phyloP scores from a whole-genome alignment of 2,797 vertebrate species.

The Hippocampus kuda region DNA sequence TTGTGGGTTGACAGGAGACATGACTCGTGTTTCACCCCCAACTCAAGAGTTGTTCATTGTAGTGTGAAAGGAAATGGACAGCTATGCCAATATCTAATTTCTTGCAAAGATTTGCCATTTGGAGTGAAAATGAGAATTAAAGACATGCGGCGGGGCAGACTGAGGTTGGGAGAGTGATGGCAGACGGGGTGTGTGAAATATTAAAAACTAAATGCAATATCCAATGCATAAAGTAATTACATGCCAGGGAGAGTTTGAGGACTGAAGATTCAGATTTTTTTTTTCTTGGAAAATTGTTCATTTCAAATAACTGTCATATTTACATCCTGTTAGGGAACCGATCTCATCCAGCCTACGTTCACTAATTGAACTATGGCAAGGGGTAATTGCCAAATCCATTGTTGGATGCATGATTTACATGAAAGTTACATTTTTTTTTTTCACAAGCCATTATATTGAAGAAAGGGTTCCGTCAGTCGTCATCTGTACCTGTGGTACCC shows the following conservation, averaged over 20 bases:
- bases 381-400: neutral
- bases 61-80: constrained; percentile 60
- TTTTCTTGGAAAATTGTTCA: constrained; percentile 41
- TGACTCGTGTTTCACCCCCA: constrained; percentile 35
- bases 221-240: constrained; percentile 58
- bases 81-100: constrained; percentile 57
- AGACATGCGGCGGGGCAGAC: constrained; percentile 36
- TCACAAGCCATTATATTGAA: neutral
- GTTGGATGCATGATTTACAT: neutral
- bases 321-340: constrained; percentile 30
- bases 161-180: constrained; percentile 26
- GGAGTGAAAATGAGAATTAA: constrained; percentile 52
- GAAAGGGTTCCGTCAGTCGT: too few species aligned
- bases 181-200: constrained; percentile 44
- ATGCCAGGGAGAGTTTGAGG: constrained; percentile 51
- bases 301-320: constrained; percentile 18
- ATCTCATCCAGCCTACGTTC: constrained; percentile 22
- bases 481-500: too few species aligned
- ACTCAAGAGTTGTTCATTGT: constrained; percentile 46
- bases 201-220: constrained; percentile 60
- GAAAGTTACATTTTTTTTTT: neutral
- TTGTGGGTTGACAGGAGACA: constrained; percentile 13
- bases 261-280: constrained; percentile 51
- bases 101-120: constrained; percentile 61
- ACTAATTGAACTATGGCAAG: neutral